Evolutionary conservation across 2,113 vertebrate species (phyloP).

Genomic region (Oryzias curvinotus): DNA sequence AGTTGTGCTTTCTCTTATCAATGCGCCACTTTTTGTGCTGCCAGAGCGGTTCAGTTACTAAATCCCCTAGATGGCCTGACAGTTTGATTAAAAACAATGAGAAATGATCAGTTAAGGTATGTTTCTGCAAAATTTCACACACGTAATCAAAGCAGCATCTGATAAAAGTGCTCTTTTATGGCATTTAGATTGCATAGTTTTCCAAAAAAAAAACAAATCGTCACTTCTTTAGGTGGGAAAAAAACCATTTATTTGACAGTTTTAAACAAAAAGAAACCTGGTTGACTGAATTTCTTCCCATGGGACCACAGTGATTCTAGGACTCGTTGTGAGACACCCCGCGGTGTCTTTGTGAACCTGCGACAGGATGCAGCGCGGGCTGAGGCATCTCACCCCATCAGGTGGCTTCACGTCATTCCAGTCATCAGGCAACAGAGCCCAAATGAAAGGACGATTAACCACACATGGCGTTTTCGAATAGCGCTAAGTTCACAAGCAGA

Average conservation of each 20-base stretch:
- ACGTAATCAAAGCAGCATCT: not conserved
- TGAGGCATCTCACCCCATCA: no score
- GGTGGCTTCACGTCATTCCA: no score
- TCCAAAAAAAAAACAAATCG: not conserved
- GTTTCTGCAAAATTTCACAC: not conserved
- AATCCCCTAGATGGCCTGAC: not conserved
- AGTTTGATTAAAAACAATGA: not conserved
- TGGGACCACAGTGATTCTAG: not conserved
- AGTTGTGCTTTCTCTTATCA: constrained; percentile 6
- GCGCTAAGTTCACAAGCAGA: no score
- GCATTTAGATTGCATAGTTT: no score
- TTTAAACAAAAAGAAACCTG: not conserved
- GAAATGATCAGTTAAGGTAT: not conserved
- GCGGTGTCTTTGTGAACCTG: not conserved
- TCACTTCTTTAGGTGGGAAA: not conserved
- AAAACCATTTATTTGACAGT: constrained; percentile 24
- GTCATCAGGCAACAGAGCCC: no score
- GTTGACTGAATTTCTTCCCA: not conserved
- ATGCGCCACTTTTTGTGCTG: constrained; percentile 12
- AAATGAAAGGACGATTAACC: no score
- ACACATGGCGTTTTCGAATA: no score
- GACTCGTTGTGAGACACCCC: not conserved
- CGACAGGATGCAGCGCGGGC: no score
- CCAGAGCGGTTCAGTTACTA: constrained; percentile 3
- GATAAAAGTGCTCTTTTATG: no score